Evolutionary conservation across 2,888 invertebrate genomes (phyloP).

Genomic region (Thymelicus lineola): DNA sequence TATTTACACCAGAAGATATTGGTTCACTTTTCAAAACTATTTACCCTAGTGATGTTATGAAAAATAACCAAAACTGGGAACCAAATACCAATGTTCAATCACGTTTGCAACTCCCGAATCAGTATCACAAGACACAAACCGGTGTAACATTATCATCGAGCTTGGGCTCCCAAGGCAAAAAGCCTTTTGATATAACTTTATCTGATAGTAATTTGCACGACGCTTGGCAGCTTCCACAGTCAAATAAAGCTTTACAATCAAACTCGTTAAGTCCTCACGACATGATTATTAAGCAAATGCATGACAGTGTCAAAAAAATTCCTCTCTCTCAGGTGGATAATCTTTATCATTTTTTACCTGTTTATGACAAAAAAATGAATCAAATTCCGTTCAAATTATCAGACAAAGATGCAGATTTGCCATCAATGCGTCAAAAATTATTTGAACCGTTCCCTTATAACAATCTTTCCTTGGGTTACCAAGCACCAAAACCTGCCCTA

Average conservation of each 20-base stretch:
- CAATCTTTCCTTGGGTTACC: constrained; percentile 13
- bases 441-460: constrained; percentile 33
- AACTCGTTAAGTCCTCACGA: constrained; percentile 46
- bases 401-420: constrained; percentile 11
- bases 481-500: constrained; percentile 25
- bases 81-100: constrained; percentile 30
- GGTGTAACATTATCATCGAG: constrained; percentile 11
- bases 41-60: constrained; percentile 48
- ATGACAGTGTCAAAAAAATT: constrained; percentile 53
- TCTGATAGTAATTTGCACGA: constrained; percentile 52
- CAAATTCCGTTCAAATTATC: constrained; percentile 23
- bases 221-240: constrained; percentile 43
- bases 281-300: constrained; percentile 45
- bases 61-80: constrained; percentile 46
- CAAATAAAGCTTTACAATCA: constrained; percentile 39
- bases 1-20: constrained; percentile 57
- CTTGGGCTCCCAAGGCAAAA: constrained; percentile 42
- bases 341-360: constrained; percentile 60
- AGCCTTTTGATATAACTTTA: constrained; percentile 49
- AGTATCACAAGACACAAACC: constrained; percentile 13
- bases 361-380: constrained; percentile 48
- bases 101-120: constrained; percentile 37
- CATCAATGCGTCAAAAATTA: constrained; percentile 13
- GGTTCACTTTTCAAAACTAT: constrained; percentile 58
- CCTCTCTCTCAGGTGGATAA: constrained; percentile 55